These are phyloP conservation scores for Styela plicata DNA, from an alignment of 23 tunicate genomes.

Conservation along the genomic window DNA sequence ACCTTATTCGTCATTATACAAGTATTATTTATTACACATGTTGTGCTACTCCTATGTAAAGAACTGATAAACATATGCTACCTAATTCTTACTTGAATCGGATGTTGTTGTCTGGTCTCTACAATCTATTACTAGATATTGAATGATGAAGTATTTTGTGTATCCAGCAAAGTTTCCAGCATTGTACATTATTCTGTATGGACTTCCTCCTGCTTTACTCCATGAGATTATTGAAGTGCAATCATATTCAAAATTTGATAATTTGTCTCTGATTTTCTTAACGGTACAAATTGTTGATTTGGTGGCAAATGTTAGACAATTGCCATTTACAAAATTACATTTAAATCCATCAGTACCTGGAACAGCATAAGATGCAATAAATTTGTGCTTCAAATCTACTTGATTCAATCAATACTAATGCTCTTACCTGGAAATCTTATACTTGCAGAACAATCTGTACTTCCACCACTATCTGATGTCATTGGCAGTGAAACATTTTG, in stretches of 20 bases:
- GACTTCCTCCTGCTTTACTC: neutral
- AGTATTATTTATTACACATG: too few relatives aligned
- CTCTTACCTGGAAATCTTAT: too few relatives aligned
- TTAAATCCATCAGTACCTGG: neutral
- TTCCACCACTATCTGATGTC: too few relatives aligned
- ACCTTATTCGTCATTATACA: too few relatives aligned
- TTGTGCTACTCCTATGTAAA: too few relatives aligned
- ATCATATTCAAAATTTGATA: neutral
- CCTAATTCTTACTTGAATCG: neutral
- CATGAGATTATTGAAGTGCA: neutral
- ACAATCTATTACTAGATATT: neutral
- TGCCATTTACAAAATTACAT: neutral
- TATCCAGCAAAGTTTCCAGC: neutral
- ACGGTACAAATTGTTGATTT: neutral
- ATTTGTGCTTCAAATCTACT: too few relatives aligned
- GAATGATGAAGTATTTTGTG: neutral
- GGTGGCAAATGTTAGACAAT: neutral
- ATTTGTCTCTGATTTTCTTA: neutral
- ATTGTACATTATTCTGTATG: neutral
- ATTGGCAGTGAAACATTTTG: too few relatives aligned
- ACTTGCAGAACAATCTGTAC: too few relatives aligned
- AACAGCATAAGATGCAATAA: too few relatives aligned
- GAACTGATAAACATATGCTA: too few relatives aligned
- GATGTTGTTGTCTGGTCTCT: neutral
- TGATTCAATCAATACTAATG: too few relatives aligned